A percentile compares a stretch with the other conserved stretches of the same genome.
phyloP scores from a whole-genome alignment of 2,113 vertebrate species.

The Chlamydotis undulata region DNA sequence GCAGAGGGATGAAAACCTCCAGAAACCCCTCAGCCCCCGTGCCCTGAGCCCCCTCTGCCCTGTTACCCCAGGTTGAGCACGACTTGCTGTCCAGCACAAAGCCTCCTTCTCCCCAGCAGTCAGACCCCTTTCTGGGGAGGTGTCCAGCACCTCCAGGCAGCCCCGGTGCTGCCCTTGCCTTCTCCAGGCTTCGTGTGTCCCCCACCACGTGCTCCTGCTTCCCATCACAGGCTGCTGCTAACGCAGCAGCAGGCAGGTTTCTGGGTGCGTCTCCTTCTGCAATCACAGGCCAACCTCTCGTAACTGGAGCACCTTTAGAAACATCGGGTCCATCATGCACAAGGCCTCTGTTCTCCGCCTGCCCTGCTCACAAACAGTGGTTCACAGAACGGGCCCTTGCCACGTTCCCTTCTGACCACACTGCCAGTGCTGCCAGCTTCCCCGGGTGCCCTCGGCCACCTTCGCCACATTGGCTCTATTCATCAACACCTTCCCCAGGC shows the following conservation, averaged over 20 bases:
- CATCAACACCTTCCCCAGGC: not conserved
- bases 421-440: not conserved
- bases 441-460: not conserved
- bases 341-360: slow-evolving; percentile 4
- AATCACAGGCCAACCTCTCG: not conserved
- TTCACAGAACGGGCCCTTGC: not conserved
- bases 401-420: not conserved
- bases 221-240: not conserved
- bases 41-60: rapidly evolving
- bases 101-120: not conserved
- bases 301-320: not conserved
- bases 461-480: not conserved
- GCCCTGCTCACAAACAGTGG: not conserved
- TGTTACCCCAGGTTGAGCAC: rapidly evolving
- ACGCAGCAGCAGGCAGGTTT: not conserved
- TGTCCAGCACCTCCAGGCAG: not conserved
- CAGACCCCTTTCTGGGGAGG: not conserved
- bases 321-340: rapidly evolving
- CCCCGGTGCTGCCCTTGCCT: not conserved
- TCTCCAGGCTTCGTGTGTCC: not conserved
- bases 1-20: not conserved
- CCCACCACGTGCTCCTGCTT: rapidly evolving
- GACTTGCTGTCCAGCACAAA: rapidly evolving
- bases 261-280: not conserved
- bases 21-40: rapidly evolving